Base-by-base conservation (phyloP, 1,140 invertebrate species). In the Caenorhabditis latens region DNA sequence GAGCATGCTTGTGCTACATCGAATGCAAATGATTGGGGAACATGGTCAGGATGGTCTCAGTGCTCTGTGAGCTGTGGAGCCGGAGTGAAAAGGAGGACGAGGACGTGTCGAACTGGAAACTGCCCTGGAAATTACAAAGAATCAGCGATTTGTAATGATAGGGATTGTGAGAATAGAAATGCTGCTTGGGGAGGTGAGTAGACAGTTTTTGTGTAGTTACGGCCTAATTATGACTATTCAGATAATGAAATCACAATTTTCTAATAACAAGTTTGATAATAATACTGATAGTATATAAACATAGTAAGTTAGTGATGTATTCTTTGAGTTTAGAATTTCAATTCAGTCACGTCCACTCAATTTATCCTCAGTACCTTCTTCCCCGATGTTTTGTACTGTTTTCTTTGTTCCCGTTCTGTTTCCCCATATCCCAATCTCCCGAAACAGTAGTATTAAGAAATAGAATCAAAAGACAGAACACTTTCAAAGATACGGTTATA, bases 161-260 rank as follows among this genome's bases (percentile, higher is more conserved):
- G 89, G 14, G 71, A 83, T 8, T 92, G 91, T 71, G 58, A 84
- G 53, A 88, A 86, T 63, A 63, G 71, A 21, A 91, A 92, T 85
- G 92, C 91, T 16, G 87, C 65, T 16, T 92, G 91, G 91, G 91
- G 91, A 89, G 91, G 91, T 92, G 67, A 90, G 90, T 48, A 53
- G 11, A 16, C 11, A 46, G 19, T 82, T 13, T 55, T 53, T 9
- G 43, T 48, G 11, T 71, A 21, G 14, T 50, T 32, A 61, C 0
- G 14, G 5, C 19, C 32, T 24, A 48, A 71, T 21, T n/a, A 16
- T 32, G 48, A 46, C 16, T 0, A 53, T 85, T 67, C 84, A 79
- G 71, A 79, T 50, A 79, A 71, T 43, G 84, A 58, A n/a, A 79
- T 53, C 32, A 67, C 63, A 24, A 71, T 85, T 32, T 85, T n/a